Evolutionary conservation across 2,797 vertebrate species (phyloP).

Genomic region (Labeo calbasu): DNA sequence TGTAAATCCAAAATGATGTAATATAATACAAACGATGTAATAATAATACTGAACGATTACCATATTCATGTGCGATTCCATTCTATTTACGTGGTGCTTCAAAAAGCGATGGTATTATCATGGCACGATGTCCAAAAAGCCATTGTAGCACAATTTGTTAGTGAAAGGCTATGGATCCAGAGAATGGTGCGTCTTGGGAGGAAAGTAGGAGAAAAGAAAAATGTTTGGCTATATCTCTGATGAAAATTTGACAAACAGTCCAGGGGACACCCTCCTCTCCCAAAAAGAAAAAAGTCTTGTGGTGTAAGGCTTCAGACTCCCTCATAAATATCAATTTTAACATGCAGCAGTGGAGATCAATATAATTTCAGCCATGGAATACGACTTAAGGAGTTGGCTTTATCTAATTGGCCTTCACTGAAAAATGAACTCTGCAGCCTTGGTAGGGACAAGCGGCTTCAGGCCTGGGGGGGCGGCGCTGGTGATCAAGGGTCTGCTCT

Average conservation of each 20-base stretch:
- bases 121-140: not conserved
- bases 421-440: slow-evolving; percentile 79
- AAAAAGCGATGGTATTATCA: not conserved
- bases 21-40: not conserved
- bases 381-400: slow-evolving; percentile 79
- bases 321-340: slow-evolving; percentile 79
- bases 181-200: slow-evolving; percentile 36
- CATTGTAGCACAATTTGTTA: not conserved
- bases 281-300: slow-evolving; percentile 41
- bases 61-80: not conserved
- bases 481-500: slow-evolving; percentile 60
- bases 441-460: slow-evolving; percentile 72
- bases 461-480: slow-evolving; percentile 54
- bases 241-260: slow-evolving; percentile 68
- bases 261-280: slow-evolving; percentile 59
- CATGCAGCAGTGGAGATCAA: slow-evolving; percentile 78
- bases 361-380: slow-evolving; percentile 81
- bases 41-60: not conserved
- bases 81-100: not conserved
- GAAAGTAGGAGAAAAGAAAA: slow-evolving; percentile 42
- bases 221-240: slow-evolving; percentile 49
- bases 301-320: slow-evolving; percentile 41
- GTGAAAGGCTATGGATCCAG: not conserved
- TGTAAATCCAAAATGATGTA: not conserved
- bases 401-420: slow-evolving; percentile 82